Evolutionary conservation across 1,140 invertebrate genomes (phyloP).

Genomic region (Platorchestia sp.): DNA sequence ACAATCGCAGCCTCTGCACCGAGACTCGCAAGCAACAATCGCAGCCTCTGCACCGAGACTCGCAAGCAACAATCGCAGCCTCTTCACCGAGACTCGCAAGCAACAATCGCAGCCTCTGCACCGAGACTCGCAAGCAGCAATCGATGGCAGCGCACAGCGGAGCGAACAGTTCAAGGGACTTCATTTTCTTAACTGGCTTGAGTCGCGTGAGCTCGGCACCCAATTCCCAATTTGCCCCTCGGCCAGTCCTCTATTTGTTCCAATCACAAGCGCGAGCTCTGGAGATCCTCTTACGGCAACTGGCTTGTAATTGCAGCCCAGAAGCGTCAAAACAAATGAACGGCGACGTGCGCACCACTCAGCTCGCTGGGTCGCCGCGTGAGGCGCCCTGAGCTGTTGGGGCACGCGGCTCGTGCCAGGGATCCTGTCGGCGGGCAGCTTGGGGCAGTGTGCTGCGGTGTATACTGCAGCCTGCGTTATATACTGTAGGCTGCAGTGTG

Average conservation of each 20-base stretch:
- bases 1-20: too few species aligned
- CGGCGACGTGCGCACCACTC: neutral
- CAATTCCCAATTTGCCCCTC: neutral
- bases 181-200: conserved; percentile 4
- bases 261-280: conserved; percentile 14
- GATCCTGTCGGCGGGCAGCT: too few species aligned
- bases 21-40: too few species aligned
- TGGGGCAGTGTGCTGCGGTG: too few species aligned
- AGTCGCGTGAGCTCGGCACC: neutral
- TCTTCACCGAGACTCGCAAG: too few species aligned
- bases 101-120: neutral
- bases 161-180: neutral
- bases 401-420: too few species aligned
- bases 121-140: neutral
- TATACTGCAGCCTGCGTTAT: too few species aligned
- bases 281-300: neutral
- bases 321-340: conserved; percentile 8
- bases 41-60: too few species aligned
- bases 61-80: too few species aligned
- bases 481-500: too few species aligned
- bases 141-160: neutral
- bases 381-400: too few species aligned
- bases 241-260: conserved; percentile 32
- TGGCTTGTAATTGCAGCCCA: neutral
- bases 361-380: too few species aligned